Base-by-base conservation (phyloP, 2,113 vertebrate genomes). In the Otis tarda region DNA sequence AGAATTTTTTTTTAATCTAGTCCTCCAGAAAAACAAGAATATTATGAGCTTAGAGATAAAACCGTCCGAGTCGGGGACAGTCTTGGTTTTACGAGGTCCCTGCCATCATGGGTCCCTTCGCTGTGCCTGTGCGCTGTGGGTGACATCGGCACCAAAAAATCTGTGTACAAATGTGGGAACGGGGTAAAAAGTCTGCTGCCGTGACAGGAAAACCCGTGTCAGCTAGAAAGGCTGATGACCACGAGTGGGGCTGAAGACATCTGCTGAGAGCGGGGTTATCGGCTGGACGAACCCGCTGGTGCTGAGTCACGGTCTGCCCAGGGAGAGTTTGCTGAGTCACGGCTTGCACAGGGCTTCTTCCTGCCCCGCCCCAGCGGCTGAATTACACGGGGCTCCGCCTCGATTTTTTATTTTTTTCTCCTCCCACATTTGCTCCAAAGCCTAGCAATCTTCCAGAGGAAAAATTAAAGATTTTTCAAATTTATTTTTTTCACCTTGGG, bases 141-240 rank as follows among this genome's bases (percentile, higher is more conserved):
- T 30, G n/a, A 50, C 52, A 49, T 12, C 39, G 27, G 39, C 41
- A 23, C 10, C 21, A 19, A 39, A 68, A 82, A 35, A 52, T 31
- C 55, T 19, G 18, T 6, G 12, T 30, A 15, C 30, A 5, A 35
- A 6, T 2, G 14, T 24, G 19, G 18, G 10, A 31, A 49, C 0
- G 0, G 47, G 50, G 27, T 37, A 21, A 9, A 6, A 10, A 4
- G 3, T 8, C 43, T 47, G 52, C 43, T 4, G 0, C 21, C 4
- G 2, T 4, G 33, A 37, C 30, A 4, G 21, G 41, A n/a, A 25
- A 16, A 27, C 28, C 57, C 22, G 1, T 37, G 10, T 9, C 10
- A 24, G 43, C 37, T 6, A 0, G 14, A 14, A 25, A 37, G 18
- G 19, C 24, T 16, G 70, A 41, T 28, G 63, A 53, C 37, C 56